Evolutionary conservation across 1,140 invertebrate species (phyloP).

Genomic region (Pollicipes pollicipes): DNA sequence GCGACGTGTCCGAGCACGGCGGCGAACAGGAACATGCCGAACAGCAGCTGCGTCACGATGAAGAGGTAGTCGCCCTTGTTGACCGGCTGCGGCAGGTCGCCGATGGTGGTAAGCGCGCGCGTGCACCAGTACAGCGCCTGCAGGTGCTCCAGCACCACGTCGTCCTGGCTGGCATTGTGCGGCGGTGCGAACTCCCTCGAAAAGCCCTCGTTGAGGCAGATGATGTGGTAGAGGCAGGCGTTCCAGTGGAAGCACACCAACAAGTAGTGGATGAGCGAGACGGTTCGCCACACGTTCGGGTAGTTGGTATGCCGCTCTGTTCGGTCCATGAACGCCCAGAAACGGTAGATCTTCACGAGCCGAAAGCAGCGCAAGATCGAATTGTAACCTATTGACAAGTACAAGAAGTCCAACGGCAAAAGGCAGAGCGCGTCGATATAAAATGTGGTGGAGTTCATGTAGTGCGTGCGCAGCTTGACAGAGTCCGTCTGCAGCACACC

Average conservation of each 20-base stretch:
- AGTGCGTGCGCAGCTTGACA: slow-evolving; percentile 79
- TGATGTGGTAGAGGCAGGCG: slow-evolving; percentile 90
- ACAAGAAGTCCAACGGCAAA: slow-evolving; percentile 91
- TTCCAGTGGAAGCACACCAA: slow-evolving; percentile 99
- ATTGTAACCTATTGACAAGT: slow-evolving; percentile 94
- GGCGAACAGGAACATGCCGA: slow-evolving; percentile 76
- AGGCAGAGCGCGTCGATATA: slow-evolving; percentile 97
- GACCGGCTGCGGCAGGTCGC: slow-evolving; percentile 38
- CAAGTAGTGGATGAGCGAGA: slow-evolving; percentile 36
- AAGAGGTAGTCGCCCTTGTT: slow-evolving; percentile 80
- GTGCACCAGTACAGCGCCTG: slow-evolving; percentile 98
- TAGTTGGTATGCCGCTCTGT: slow-evolving; percentile 97
- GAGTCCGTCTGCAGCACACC: slow-evolving; percentile 91
- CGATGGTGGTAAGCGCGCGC: slow-evolving; percentile 78
- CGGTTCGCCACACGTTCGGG: slow-evolving; percentile 88
- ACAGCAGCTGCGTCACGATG: slow-evolving; percentile 72
- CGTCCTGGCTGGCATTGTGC: slow-evolving; percentile 28
- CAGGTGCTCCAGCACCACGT: slow-evolving; percentile 84
- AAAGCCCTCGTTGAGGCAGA: slow-evolving; percentile 83
- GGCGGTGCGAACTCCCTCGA: slow-evolving; percentile 44
- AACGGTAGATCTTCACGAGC: slow-evolving; percentile 92
- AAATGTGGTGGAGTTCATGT: slow-evolving; percentile 97
- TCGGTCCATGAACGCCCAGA: slow-evolving; percentile 96
- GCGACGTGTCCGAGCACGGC: slow-evolving; percentile 84
- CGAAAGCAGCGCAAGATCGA: slow-evolving; percentile 91